Evolutionary conservation across 2,113 vertebrate genomes (phyloP).

Genomic region (Elephas maximus): DNA sequence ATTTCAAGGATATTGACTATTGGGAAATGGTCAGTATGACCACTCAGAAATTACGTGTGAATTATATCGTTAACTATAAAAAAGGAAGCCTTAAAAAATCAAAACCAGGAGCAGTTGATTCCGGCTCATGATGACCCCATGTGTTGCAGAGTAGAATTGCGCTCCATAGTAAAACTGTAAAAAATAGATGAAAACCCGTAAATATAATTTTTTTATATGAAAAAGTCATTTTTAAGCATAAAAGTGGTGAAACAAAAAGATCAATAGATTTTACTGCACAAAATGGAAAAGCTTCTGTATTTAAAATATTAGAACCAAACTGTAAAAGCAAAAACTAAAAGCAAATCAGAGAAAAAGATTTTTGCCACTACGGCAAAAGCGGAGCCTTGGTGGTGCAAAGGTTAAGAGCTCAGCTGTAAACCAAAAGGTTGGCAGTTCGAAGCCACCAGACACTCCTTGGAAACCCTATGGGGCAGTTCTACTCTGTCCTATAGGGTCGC

Average conservation of each 20-base stretch:
- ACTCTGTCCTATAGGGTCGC: too few relatives aligned
- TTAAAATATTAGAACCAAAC: conserved; percentile 59
- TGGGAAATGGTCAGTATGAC: conserved; percentile 5
- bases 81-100: neutral
- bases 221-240: conserved; percentile 36
- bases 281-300: neutral
- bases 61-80: neutral
- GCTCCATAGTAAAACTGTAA: neutral
- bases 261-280: neutral
- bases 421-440: too few relatives aligned
- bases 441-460: too few relatives aligned
- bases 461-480: too few relatives aligned
- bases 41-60: conserved; percentile 19
- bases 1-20: neutral
- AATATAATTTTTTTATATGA: neutral
- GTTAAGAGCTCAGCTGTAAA: too few relatives aligned
- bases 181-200: conserved; percentile 1
- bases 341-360: neutral
- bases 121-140: neutral
- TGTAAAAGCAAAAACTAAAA: conserved; percentile 21
- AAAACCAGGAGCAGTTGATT: neutral
- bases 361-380: neutral
- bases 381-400: too few relatives aligned
- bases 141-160: neutral
- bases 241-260: conserved; percentile 39